These are phyloP conservation scores for Eulemur albifrons DNA, from an alignment of 2,797 vertebrate species.

Conservation along the genomic window DNA sequence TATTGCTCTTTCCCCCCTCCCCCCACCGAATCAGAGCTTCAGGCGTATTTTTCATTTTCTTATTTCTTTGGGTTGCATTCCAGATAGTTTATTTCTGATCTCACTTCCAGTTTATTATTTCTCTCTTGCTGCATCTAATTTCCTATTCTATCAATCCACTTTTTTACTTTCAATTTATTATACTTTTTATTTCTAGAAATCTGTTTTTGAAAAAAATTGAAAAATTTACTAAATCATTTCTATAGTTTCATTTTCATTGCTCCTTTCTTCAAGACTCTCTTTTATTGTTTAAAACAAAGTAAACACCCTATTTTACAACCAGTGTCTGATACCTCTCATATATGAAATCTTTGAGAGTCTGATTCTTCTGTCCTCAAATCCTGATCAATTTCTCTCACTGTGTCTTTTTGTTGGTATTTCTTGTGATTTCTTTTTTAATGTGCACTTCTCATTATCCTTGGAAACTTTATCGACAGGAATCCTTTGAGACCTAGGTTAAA, in stretches of 20 bases:
- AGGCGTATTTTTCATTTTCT: background rate
- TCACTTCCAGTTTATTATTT: background rate
- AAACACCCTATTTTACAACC: background rate
- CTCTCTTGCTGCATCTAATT: background rate
- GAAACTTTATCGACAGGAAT: background rate
- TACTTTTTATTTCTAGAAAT: background rate
- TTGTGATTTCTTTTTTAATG: background rate
- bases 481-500: background rate
- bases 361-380: background rate
- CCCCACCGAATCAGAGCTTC: too few species aligned
- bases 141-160: background rate
- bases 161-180: background rate
- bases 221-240: background rate
- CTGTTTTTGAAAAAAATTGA: background rate
- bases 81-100: background rate
- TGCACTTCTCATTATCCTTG: constrained; percentile 17
- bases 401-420: background rate
- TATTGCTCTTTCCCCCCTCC: too few species aligned
- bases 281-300: background rate
- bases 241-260: background rate
- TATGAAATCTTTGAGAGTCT: background rate
- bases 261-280: background rate
- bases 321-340: background rate
- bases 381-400: background rate
- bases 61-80: background rate